Evolutionary conservation across 2,888 invertebrate species (phyloP), one percentile per base, ranked within the genome.

Genomic region (Salticus scenicus): DNA sequence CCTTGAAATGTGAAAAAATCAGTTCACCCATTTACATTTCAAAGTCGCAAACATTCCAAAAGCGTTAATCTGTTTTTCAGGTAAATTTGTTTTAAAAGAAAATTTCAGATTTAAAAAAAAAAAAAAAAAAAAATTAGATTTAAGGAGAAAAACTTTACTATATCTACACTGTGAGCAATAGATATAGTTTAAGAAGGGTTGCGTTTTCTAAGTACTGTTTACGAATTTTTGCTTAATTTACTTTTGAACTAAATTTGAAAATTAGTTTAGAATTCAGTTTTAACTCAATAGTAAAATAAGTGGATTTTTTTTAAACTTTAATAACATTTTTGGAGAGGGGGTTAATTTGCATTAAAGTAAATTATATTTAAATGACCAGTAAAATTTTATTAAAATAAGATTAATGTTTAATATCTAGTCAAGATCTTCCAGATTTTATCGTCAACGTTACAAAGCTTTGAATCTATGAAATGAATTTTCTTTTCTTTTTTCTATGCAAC

Each of bases 401-500:
- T n/a, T n/a, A n/a, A n/a, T n/a, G n/a, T 37, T 37, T 37, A 8
- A 8, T 37, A 8, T 37, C 12, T 20, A 66, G 1, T 66, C 66
- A 30, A 66, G 66, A 66, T 66, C 66, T 66, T 66, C 66, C 66
- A 66, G 1, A 30, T n/a, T 31, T 66, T 31, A 66, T 66, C 30
- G 28, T 66, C 5, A 31, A 17, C 30, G 24, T 57, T 24, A 7
- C 17, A 24, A 20, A 57, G 24, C 24, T 57, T 20, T 57, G 57
- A 57, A 57, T 12, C 24, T 57, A 7, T 57, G 5, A 57, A 57
- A 57, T 4, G 57, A 47, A 47, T 17, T 24, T 57, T 57, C 10
- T 12, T 47, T 47, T 47, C n/a, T 37, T 37, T 64, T 76, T 76
- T 71, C 37, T 51, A 84, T 69, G 82, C 82, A 64, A 77, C 83